Conservation (phyloP, 2,797 vertebrate species). For the Catostomus latipinnis region DNA sequence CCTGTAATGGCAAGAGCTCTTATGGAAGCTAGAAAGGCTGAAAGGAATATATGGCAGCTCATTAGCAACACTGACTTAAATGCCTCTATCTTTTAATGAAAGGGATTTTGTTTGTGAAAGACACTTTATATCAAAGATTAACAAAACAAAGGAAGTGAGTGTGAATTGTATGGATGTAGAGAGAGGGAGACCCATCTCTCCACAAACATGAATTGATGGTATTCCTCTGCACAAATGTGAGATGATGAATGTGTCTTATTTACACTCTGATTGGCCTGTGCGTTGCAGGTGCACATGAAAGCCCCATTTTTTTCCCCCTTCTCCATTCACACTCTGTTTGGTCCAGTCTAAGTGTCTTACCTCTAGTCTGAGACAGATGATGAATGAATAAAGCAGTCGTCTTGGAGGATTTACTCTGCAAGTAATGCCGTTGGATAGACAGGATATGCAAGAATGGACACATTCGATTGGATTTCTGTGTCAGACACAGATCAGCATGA, state of each 20-base stretch:
- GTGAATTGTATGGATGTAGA: no score
- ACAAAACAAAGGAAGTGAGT: background rate
- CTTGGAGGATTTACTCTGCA: conserved; percentile 3
- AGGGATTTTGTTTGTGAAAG: conserved; percentile 13
- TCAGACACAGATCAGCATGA: background rate
- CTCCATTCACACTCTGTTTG: conserved; percentile 19
- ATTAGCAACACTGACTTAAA: conserved; percentile 16
- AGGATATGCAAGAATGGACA: background rate
- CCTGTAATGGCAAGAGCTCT: background rate
- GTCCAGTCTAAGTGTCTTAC: conserved; percentile 33
- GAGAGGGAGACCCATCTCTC: background rate
- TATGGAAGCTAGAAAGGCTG: background rate
- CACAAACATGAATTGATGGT: conserved; percentile 14
- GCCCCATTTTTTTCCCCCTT: background rate
- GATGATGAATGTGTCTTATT: conserved; percentile 42
- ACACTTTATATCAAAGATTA: background rate
- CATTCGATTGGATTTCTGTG: background rate
- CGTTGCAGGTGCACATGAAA: conserved; percentile 21
- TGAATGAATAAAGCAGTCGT: conserved; percentile 19
- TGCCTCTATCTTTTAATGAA: conserved; percentile 15
- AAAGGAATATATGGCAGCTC: background rate
- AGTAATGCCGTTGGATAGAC: background rate
- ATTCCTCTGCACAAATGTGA: conserved; percentile 9
- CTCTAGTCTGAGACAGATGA: conserved; percentile 20
- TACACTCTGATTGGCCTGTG: conserved; percentile 4